Conservation (phyloP, 2,888 invertebrate genomes). For the Mimachlamys varia region DNA sequence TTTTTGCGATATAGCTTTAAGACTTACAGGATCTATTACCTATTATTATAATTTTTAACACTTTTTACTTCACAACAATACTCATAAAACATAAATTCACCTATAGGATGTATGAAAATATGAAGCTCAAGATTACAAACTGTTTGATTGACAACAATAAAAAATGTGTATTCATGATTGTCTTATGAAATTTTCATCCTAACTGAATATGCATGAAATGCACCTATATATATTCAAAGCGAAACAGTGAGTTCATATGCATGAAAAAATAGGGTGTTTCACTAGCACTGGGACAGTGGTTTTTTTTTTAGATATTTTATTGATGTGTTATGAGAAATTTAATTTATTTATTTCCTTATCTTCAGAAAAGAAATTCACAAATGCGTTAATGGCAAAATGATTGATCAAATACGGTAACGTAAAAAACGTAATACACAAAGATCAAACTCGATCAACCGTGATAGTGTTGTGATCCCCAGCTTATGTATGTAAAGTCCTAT, state of each 20-base stretch:
- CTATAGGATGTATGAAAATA: background rate
- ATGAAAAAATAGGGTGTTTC: no score
- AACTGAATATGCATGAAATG: background rate
- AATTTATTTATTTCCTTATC: background rate
- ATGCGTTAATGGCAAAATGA: background rate
- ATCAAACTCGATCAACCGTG: constrained; percentile 6
- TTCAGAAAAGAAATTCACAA: background rate
- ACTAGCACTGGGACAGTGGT: no score
- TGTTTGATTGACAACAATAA: background rate
- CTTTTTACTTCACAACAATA: no score
- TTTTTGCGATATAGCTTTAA: no score
- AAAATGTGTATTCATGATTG: background rate
- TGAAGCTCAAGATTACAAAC: background rate
- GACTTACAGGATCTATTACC: no score
- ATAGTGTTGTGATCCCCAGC: background rate
- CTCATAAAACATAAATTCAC: no score
- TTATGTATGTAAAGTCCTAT: background rate
- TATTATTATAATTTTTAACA: no score
- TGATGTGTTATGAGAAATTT: background rate
- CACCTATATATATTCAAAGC: no score
- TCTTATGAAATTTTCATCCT: background rate
- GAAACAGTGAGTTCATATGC: no score
- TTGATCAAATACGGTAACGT: background rate
- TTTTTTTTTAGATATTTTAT: no score
- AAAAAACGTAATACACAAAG: constrained; percentile 10